Evolutionary conservation across 1,140 invertebrate species (phyloP), one percentile per base, ranked within the genome.

Genomic region (Drosophila ogumai): DNA sequence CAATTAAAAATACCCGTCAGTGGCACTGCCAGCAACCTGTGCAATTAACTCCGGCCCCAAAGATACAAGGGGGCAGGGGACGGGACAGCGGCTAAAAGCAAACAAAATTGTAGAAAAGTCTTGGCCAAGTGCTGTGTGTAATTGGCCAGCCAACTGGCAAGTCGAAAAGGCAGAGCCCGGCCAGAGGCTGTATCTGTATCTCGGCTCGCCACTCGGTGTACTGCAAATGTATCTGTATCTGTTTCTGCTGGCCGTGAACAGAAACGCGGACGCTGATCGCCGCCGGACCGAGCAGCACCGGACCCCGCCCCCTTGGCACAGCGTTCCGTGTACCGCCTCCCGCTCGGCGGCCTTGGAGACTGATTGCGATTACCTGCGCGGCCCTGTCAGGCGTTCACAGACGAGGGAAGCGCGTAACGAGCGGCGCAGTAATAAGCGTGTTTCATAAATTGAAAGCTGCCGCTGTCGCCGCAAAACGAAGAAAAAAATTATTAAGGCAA

Each of bases 371-470:
- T 85, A 81, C 68, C 43, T 59, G 66, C 19, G 36, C 63, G 68
- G 66, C 66, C 76, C 84, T 88, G 80, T 76, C 65, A 9, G n/a
- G 74, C 73, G 69, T 69, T 31, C 47, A 63, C 61, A 59, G 65
- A 59, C 61, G 73, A 66, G 67, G 74, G 68, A 61, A 86, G 77
- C 64, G 77, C 73, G 31, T 77, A 75, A 75, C 61, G 78, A 72
- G 71, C 66, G 66, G 54, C 69, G 36, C 36, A 75, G 84, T 82
- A 87, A 82, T 82, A 82, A 87, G 84, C 82, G 84, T 82, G 84
- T 87, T 87, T 87, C 79, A 88, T 87, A 87, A 87, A 87, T 87
- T 87, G 82, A 88, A 87, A 88, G 82, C 82, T 85, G 82, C 82
- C 47, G 38, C 25, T 46, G 60, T 31, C n/a, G 32, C 38, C 43